A percentile compares a stretch with the other conserved stretches of the same genome.
phyloP scores from a whole-genome alignment of 2,888 invertebrate species.

The Melitaea athalia region DNA sequence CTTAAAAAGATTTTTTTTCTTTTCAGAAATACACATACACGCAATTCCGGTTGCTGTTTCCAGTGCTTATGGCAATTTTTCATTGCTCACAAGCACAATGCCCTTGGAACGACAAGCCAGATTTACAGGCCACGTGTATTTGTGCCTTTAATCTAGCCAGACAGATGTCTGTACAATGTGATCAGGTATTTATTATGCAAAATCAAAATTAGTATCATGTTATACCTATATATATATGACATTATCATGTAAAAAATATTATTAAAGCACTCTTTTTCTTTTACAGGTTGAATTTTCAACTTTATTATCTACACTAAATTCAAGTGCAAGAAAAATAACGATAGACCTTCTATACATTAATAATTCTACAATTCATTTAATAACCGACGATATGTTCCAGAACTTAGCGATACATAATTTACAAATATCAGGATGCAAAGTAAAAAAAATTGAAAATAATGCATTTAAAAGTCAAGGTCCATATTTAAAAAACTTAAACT shows the following conservation, averaged over 20 bases:
- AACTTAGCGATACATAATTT: slow-evolving; percentile 90
- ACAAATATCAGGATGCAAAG: slow-evolving; percentile 92
- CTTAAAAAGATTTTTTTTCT: slow-evolving; percentile 6
- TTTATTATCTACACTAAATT: slow-evolving; percentile 88
- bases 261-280: not conserved
- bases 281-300: slow-evolving; percentile 87
- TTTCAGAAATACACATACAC: slow-evolving; percentile 49
- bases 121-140: slow-evolving; percentile 91
- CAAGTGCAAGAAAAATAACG: slow-evolving; percentile 85
- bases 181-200: slow-evolving; percentile 80
- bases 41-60: slow-evolving; percentile 50
- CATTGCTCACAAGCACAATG: slow-evolving; percentile 84
- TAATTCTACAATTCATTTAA: slow-evolving; percentile 89
- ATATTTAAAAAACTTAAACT: slow-evolving; percentile 90
- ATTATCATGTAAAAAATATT: not conserved
- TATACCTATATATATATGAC: not conserved
- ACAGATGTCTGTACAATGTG: slow-evolving; percentile 94
- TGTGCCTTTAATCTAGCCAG: slow-evolving; percentile 93
- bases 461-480: slow-evolving; percentile 93
- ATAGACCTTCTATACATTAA: slow-evolving; percentile 94
- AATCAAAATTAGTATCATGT: not conserved
- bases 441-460: slow-evolving; percentile 85
- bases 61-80: slow-evolving; percentile 47
- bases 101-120: slow-evolving; percentile 90
- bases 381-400: slow-evolving; percentile 86